Evolutionary conservation across 2,113 vertebrate species (phyloP).

Genomic region (Rafetus swinhoei): DNA sequence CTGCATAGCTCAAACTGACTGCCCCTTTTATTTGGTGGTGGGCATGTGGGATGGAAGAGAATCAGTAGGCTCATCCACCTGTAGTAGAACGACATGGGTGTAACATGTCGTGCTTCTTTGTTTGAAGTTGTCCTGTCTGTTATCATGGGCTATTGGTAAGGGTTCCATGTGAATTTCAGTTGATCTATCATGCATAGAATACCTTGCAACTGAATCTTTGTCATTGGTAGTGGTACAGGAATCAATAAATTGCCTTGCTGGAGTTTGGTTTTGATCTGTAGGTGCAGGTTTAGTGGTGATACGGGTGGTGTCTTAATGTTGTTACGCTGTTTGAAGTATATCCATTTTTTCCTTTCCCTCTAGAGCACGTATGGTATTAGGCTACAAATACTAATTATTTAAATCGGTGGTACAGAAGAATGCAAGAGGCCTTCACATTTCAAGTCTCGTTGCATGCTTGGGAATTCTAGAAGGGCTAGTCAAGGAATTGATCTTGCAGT

Average conservation of each 20-base stretch:
- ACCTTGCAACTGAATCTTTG: neutral
- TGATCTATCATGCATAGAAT: neutral
- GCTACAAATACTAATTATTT: neutral
- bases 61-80: neutral
- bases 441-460: fast-evolving
- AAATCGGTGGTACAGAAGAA: neutral
- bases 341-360: neutral
- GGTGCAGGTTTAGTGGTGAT: fast-evolving
- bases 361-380: neutral
- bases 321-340: neutral
- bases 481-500: neutral
- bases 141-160: neutral
- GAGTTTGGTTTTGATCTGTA: neutral
- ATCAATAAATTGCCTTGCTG: fast-evolving
- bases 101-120: neutral
- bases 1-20: neutral
- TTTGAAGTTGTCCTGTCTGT: neutral
- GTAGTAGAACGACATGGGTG: fast-evolving
- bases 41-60: neutral
- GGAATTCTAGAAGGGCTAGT: neutral
- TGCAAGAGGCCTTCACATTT: neutral
- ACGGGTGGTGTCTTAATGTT: fast-evolving
- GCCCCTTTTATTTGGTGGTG: neutral
- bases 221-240: neutral
- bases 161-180: neutral